phyloP scores from a whole-genome alignment of 1,140 invertebrate species.

The Diplogasteroides magnus region DNA sequence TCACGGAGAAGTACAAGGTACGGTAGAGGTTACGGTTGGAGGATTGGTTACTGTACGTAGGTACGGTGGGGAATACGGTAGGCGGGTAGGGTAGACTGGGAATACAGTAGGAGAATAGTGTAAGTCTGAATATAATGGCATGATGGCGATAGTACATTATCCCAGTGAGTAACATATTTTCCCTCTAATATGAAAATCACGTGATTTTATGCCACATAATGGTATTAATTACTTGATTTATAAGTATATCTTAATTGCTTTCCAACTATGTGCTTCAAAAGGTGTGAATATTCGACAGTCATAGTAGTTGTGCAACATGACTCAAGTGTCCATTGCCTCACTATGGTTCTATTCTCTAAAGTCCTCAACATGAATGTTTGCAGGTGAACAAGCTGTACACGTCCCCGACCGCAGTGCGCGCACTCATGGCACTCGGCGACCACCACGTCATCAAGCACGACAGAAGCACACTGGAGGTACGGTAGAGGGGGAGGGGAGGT shows the following conservation, averaged over 20 bases:
- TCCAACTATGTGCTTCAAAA: too few relatives aligned
- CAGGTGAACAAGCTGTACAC: conserved; percentile 85
- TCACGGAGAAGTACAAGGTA: conserved; percentile 89
- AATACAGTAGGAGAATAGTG: too few relatives aligned
- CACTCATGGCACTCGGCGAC: conserved; percentile 80
- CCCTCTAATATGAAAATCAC: too few relatives aligned
- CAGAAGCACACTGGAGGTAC: conserved; percentile 64
- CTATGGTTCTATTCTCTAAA: too few relatives aligned
- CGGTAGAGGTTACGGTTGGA: background rate
- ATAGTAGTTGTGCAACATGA: background rate
- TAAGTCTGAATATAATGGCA: background rate
- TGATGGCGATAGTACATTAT: conserved; percentile 5
- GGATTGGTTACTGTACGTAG: background rate
- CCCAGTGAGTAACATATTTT: too few relatives aligned
- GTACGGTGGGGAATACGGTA: too few relatives aligned
- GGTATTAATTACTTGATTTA: background rate
- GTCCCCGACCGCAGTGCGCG: conserved; percentile 90
- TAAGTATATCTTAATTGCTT: too few relatives aligned
- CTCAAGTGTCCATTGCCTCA: conserved; percentile 57
- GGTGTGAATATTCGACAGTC: background rate
- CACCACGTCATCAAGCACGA: conserved; percentile 64
- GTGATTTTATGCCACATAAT: too few relatives aligned
- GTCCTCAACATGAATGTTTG: too few relatives aligned
- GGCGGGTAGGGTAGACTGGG: too few relatives aligned
- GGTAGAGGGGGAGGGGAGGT: conserved; percentile 48